Evolutionary conservation across 2,113 vertebrate species (phyloP).

Genomic region (Anarrhichthys ocellatus): DNA sequence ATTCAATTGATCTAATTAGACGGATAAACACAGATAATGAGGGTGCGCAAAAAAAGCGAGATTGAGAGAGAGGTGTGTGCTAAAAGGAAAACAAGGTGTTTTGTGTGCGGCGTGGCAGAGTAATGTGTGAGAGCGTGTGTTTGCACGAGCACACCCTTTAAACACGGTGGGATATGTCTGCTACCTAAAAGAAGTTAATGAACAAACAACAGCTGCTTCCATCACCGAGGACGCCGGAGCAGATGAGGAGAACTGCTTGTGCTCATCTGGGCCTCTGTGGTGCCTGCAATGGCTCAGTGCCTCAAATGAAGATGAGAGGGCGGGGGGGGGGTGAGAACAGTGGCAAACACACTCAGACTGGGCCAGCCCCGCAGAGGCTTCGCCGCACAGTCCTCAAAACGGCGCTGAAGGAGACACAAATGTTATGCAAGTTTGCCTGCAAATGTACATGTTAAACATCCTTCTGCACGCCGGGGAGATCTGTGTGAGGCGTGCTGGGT

Average conservation of each 20-base stretch:
- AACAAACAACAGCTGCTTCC: slow-evolving; percentile 75
- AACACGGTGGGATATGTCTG: slow-evolving; percentile 32
- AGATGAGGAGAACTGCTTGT: slow-evolving; percentile 25
- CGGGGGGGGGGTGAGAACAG: slow-evolving; percentile 31
- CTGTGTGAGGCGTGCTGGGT: slow-evolving; percentile 3
- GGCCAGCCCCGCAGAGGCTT: slow-evolving; percentile 52
- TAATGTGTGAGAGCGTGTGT: slow-evolving; percentile 5
- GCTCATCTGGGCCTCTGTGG: slow-evolving; percentile 55
- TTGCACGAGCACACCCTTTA: not conserved
- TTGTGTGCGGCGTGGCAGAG: not conserved
- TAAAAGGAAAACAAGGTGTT: slow-evolving; percentile 26
- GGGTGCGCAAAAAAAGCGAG: not conserved
- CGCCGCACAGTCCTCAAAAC: slow-evolving; percentile 16
- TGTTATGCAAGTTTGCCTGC: slow-evolving; percentile 48
- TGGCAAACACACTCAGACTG: slow-evolving; percentile 43
- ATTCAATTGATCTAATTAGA: slow-evolving; percentile 71
- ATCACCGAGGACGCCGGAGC: slow-evolving; percentile 36
- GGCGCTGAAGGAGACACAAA: slow-evolving; percentile 36
- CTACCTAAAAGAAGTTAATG: slow-evolving; percentile 60
- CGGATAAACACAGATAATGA: slow-evolving; percentile 45
- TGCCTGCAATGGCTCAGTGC: slow-evolving; percentile 33
- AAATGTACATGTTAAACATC: slow-evolving; percentile 37
- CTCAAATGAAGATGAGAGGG: slow-evolving; percentile 53
- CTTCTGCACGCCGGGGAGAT: slow-evolving; percentile 12
- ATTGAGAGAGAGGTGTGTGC: slow-evolving; percentile 32